Percentiles rank a stretch among this genome's conserved stretches.
Conservation (phyloP, 2,888 invertebrate genomes). For the Globia sparganii region DNA sequence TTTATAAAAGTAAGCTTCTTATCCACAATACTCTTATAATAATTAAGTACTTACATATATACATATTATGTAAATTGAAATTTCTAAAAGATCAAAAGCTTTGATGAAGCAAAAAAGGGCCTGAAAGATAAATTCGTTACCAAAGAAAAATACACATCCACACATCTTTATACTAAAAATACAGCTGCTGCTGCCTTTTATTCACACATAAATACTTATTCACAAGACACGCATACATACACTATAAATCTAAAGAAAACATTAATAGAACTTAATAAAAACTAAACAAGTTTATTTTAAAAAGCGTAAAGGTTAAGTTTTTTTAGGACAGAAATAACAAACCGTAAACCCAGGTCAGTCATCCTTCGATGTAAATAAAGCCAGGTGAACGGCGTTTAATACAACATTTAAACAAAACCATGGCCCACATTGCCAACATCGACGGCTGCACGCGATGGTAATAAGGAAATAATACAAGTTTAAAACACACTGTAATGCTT, state of each 20-base stretch:
- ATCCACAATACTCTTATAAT: background rate
- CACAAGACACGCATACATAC: conserved; percentile 9
- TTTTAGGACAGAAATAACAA: conserved; percentile 38
- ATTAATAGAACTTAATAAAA: conserved; percentile 25
- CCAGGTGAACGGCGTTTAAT: conserved; percentile 30
- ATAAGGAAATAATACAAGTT: conserved; percentile 67
- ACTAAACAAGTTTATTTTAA: conserved; percentile 25
- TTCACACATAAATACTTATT: conserved; percentile 13
- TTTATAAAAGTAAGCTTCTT: background rate
- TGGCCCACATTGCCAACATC: conserved; percentile 65
- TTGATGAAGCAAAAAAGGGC: background rate
- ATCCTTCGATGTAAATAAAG: conserved; percentile 47
- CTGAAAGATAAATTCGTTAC: background rate
- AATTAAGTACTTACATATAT: too few species aligned
- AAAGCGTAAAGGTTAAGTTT: conserved; percentile 25
- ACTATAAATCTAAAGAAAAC: conserved; percentile 39
- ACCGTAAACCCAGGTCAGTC: conserved; percentile 48
- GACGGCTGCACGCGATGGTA: conserved; percentile 65
- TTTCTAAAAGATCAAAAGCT: background rate
- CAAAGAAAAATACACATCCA: background rate
- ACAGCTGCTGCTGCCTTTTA: conserved; percentile 4
- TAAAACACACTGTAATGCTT: conserved; percentile 45
- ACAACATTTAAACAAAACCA: conserved; percentile 60
- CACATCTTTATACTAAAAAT: conserved; percentile 6
- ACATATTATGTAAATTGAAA: background rate